Evolutionary conservation across 2,113 vertebrate species (phyloP).

Genomic region (Alligator mississippiensis): DNA sequence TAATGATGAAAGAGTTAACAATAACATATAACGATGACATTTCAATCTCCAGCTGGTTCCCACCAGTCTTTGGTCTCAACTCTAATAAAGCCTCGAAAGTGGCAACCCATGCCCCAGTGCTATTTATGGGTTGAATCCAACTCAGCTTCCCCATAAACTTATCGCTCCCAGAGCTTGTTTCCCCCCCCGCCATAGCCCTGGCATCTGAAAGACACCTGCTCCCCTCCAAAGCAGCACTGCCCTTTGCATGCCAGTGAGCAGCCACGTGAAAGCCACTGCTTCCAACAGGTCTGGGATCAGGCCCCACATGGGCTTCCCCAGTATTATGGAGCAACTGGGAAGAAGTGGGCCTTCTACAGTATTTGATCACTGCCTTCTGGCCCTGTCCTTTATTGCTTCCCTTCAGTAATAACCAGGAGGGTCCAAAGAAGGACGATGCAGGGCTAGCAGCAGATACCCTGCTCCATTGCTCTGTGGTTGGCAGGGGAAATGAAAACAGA

Average conservation of each 20-base stretch:
- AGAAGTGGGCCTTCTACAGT: not conserved
- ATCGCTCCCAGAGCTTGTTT: not conserved
- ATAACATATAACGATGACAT: too few species aligned
- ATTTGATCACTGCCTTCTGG: not conserved
- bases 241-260: not conserved
- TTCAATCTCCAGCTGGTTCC: not conserved
- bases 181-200: not conserved
- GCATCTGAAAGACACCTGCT: accelerated
- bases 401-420: accelerated
- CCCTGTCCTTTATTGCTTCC: not conserved
- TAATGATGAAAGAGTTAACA: not conserved
- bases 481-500: not conserved
- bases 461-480: not conserved
- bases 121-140: not conserved
- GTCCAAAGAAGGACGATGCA: not conserved
- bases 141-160: not conserved
- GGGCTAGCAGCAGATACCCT: too few species aligned
- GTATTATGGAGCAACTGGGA: accelerated
- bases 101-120: not conserved
- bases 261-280: not conserved
- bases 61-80: not conserved
- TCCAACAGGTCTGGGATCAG: not conserved
- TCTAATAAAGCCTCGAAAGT: not conserved
- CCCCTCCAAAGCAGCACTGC: not conserved
- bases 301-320: not conserved